Evolutionary conservation across 2,113 vertebrate genomes (phyloP), one percentile per base, ranked within the genome.

Genomic region (Chamaea fasciata): DNA sequence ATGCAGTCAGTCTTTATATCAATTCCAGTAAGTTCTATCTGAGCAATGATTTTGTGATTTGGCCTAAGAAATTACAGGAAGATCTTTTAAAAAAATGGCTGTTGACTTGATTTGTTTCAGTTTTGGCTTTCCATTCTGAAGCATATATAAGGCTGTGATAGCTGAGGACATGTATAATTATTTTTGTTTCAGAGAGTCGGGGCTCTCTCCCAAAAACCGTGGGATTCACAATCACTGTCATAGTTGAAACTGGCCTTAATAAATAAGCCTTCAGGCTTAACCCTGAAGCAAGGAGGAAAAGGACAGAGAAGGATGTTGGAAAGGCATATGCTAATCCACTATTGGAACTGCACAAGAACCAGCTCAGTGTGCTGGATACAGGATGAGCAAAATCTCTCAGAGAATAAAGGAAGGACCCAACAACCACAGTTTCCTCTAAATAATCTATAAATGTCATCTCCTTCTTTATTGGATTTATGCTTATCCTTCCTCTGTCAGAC

Each of bases 41-140:
- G 67, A 92, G 55, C 83, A 88, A 83, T 73, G 75, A 73, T 73
- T 90, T 90, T 85, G 53, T 80, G 59, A 90, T 93, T 83, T 88
- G 67, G 14, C 53, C 73, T 52, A 77, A 77, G 63, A 73, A 92
- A 83, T 76, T 87, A 68, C 42, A 82, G 37, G 23, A 92, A 63
- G 9, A 28, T 81, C 21, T 88, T 56, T 71, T 37, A 0, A 59
- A 68, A 92, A 71, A 65, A 63, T 33, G 0, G 23, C 13, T n/a
- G 7, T 18, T 80, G 33, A 53, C 28, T 79, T 53, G 39, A 35
- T 82, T 82, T 79, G 23, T 67, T 78, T 82, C 20, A 55, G 7
- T 22, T 90, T 68, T 79, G 46, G 33, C 65, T 91, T 87, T 70
- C 28, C 14, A 63, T 26, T 17, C 5, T 20, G 47, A 81, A 27